phyloP scores from a whole-genome alignment of 1,140 invertebrate genomes.

The Calliopsis andreniformis region DNA sequence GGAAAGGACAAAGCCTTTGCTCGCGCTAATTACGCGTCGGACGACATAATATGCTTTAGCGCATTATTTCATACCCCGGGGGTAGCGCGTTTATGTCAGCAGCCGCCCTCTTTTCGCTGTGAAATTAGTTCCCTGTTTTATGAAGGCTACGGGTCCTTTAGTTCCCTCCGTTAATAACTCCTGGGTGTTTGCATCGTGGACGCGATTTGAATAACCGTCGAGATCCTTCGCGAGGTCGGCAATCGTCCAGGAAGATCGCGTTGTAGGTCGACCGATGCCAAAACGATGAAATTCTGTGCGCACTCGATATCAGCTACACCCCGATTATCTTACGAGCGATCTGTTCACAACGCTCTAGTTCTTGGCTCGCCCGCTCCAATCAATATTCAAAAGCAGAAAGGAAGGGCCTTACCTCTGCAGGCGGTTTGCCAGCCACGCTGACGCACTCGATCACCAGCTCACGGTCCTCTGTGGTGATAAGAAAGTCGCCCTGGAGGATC shows the following conservation, averaged over 20 bases:
- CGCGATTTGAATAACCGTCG: not conserved
- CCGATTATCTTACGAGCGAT: not conserved
- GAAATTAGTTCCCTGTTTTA: constrained; percentile 22
- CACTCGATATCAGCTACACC: not conserved
- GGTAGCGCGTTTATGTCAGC: not conserved
- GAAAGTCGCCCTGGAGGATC: constrained; percentile 91
- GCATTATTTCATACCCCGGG: constrained; percentile 21
- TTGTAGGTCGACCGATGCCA: no score
- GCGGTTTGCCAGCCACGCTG: constrained; percentile 94
- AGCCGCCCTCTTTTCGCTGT: not conserved
- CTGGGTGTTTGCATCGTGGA: not conserved
- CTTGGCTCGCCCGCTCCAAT: constrained; percentile 6
- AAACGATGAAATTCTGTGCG: no score
- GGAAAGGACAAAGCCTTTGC: constrained; percentile 4
- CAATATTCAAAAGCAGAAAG: constrained; percentile 26
- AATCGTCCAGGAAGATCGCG: not conserved
- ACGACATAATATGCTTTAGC: constrained; percentile 25
- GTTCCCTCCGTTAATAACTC: not conserved
- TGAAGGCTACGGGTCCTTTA: not conserved
- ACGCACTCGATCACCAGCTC: constrained; percentile 95
- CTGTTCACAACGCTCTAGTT: no score
- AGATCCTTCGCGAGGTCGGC: not conserved
- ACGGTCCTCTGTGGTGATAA: constrained; percentile 92
- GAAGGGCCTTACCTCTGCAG: constrained; percentile 88
- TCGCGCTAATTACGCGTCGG: constrained; percentile 36